Base-by-base conservation (phyloP, 2,888 invertebrate species). In the Synergus gifuensis region DNA sequence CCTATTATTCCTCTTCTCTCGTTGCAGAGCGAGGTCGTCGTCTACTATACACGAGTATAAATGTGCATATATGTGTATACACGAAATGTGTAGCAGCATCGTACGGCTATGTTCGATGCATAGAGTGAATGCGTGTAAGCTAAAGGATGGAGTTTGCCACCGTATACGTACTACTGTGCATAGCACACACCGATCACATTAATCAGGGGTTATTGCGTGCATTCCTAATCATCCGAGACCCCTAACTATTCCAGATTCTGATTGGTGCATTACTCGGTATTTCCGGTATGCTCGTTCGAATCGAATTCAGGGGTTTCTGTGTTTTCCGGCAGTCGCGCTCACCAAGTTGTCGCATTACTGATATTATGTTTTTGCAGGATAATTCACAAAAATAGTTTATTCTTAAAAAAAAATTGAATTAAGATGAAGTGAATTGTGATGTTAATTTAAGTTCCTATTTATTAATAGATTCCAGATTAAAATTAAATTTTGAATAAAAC, bases 131-230 rank as follows among this genome's bases (percentile, higher is more conserved):
- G 85, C 85, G 85, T 83, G 85, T 85, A 86, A 76, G 87, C 87
- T 86, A 89, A 89, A 90, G 90, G 90, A 90, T 85, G 87, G 88
- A 87, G 88, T 81, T 66, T 76, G 85, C 84, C 86, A 87, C 85
- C 83, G 83, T 86, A 84, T 86, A 86, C 86, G 63, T 64, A 77
- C 79, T 54, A 60, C 67, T 78, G 82, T 79, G 85, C 86, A 88
- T 85, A 87, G 86, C 88, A 88, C 88, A 89, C 90, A 90, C 90
- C 92, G 91, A 91, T 92, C 92, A 91, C 92, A 92, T 92, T 92
- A 92, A 92, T 92, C 92, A 92, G 92, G 91, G 92, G 92, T 92
- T 92, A 92, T 92, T 92, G 92, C 92, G 91, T 91, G 92, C 92
- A 92, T 92, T 92, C 92, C 92, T 92, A 92, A 92, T 92, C 92